Base-by-base conservation (phyloP, 2,113 vertebrate species). In the Alethe castanea region DNA sequence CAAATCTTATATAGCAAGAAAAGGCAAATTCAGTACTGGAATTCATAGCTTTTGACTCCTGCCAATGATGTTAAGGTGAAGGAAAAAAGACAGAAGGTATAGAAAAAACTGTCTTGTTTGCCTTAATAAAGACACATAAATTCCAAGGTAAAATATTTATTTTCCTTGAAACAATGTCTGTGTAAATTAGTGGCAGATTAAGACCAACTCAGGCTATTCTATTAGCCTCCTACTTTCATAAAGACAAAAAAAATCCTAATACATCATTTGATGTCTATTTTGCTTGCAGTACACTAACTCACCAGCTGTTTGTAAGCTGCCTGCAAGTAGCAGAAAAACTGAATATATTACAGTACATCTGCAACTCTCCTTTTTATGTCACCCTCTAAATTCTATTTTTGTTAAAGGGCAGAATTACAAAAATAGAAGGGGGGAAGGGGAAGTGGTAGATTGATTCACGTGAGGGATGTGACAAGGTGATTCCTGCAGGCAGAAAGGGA, bases 391-490 rank as follows among this genome's bases (percentile, higher is more conserved):
- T n/a, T 83, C 88, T 96, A 91, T 96, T 95, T 94, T 96, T 82
- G 81, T 92, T 79, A 92, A 92, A 94, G 69, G 66, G 62, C 61
- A 94, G 54, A 65, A 52, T 74, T 85, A 73, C 81, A 72, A 89
- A 96, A 97, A 94, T 95, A 95, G 93, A 95, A 92, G 42, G 31
- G 40, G 76, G 65, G 73, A 92, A 92, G 53, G 65, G 86, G 66
- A 94, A 94, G 73, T 60, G 77, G 86, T 69, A 66, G 69, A 90
- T 89, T 96, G 89, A 95, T 95, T 86, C 69, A 64, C 84, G 61
- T 89, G 72, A 95, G 86, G 20, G 65, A 96, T 89, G 77, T 85
- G 89, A 92, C 94, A 96, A 95, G 93, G 96, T 94, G 94, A 96
- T 95, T 94, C 78, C 87, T 92, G 84, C 44, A 72, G 77, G 65